Base-by-base conservation (phyloP, 2,113 vertebrate genomes). In the Lampris megalopsis region DNA sequence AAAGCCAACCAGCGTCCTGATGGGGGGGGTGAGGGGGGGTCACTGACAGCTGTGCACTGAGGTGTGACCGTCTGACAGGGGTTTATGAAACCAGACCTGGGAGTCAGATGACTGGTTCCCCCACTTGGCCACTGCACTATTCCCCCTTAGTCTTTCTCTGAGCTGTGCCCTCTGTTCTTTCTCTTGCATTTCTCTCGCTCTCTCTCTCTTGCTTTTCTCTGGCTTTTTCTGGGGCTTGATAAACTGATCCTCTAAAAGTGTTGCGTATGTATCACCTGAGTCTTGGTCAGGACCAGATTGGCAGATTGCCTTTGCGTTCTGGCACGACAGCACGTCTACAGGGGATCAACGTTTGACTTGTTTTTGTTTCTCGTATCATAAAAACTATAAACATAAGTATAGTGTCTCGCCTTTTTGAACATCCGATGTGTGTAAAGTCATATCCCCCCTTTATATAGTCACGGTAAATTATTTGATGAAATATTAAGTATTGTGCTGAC, bases 101-200 rank as follows among this genome's bases (percentile, higher is more conserved):
- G 63, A 90, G 90, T 94, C 92, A 94, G 90, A 89, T 94, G 94
- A 95, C 83, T 74, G 58, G 62, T 37, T 71, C 70, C 41, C 54
- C 49, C 7, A 42, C 61, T 75, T 43, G 42, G 48, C 8, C 61
- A 37, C 3, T 64, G 24, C 6, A 6, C 8, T 35, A 4, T 38
- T 45, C 11, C 63, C 7, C 42, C 3, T 24, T 9, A 24, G 6
- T 9, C 41, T 53, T 48, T 61, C 42, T 38, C 11, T 24, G 24
- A 24, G 24, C 24, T 24, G 24, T 24, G 24, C 24, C 24, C 24
- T 24, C 24, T 24, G 24, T 10, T 61, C 59, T 53, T 13, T 53
- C 10, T n/a, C 13, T n/a, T 5, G 2, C 24, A 24, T 24, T 11
- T 11, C 50, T 53, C 13, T 53, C 13, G 5, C 50, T 53, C 50